A percentile compares a stretch with the other conserved stretches of the same genome.
phyloP scores from a whole-genome alignment of 2,888 invertebrate genomes.

The Vanessa cardui region DNA sequence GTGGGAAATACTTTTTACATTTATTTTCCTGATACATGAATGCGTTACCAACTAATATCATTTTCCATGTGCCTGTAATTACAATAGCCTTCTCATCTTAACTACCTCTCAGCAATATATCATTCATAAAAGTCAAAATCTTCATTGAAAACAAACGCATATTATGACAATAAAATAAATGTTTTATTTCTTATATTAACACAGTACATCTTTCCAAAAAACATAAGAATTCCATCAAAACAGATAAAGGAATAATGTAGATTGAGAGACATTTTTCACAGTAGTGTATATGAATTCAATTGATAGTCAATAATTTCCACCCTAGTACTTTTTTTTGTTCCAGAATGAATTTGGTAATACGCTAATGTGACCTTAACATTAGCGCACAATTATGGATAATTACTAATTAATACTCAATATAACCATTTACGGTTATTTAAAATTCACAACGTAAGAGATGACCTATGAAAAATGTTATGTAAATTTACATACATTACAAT shows the following conservation, averaged over 20 bases:
- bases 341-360: not conserved
- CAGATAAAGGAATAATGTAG: too few species aligned
- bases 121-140: too few species aligned
- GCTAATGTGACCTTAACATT: slow-evolving; percentile 5
- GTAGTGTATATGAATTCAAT: not conserved
- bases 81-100: too few species aligned
- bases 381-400: not conserved
- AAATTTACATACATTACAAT: not conserved
- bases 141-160: too few species aligned
- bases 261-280: too few species aligned
- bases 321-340: not conserved
- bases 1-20: too few species aligned
- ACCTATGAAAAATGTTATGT: slow-evolving; percentile 9
- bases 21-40: too few species aligned
- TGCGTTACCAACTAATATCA: too few species aligned
- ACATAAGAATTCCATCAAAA: not conserved
- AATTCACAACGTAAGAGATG: slow-evolving; percentile 6
- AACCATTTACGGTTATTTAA: not conserved
- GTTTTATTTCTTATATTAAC: too few species aligned
- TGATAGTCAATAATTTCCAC: not conserved
- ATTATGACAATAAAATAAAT: too few species aligned
- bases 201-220: not conserved
- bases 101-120: too few species aligned
- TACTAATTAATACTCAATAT: slow-evolving; percentile 8
- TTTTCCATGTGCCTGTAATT: too few species aligned